Evolutionary conservation across 1,140 invertebrate species (phyloP).

Genomic region (Papilio glaucus): DNA sequence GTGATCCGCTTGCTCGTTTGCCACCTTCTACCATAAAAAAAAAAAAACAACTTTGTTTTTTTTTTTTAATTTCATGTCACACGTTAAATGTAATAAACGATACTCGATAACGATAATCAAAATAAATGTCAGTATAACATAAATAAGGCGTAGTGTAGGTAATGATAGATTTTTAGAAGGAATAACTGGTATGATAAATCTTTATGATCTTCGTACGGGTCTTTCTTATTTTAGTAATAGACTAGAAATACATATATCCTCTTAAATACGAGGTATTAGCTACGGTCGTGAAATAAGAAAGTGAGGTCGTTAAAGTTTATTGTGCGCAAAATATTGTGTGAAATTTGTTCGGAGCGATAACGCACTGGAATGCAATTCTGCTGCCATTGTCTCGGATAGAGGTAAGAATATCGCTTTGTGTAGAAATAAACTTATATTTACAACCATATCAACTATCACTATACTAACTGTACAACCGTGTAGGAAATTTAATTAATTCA

Average conservation of each 20-base stretch:
- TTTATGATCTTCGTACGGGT: too few species aligned
- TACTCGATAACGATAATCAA: too few species aligned
- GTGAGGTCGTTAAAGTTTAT: not conserved
- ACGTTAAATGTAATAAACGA: too few species aligned
- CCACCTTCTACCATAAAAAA: too few species aligned
- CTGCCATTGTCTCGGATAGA: slow-evolving; percentile 3
- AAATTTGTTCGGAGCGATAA: slow-evolving; percentile 3
- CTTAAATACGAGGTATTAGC: not conserved
- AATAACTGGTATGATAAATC: too few species aligned
- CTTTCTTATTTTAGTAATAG: not conserved
- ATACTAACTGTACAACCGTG: not conserved
- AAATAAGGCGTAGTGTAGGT: too few species aligned
- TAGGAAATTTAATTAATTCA: too few species aligned
- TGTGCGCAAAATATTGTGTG: not conserved
- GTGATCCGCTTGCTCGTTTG: too few species aligned
- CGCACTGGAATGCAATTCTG: not conserved
- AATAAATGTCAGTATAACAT: too few species aligned
- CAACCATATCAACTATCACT: not conserved
- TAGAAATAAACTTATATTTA: not conserved
- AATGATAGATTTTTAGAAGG: too few species aligned
- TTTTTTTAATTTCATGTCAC: too few species aligned
- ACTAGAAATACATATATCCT: not conserved
- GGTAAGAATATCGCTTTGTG: not conserved
- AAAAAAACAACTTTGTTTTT: too few species aligned
- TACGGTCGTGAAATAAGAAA: not conserved